phyloP scores from a whole-genome alignment of 2,888 invertebrate species.

The Pseudanteris insignis region DNA sequence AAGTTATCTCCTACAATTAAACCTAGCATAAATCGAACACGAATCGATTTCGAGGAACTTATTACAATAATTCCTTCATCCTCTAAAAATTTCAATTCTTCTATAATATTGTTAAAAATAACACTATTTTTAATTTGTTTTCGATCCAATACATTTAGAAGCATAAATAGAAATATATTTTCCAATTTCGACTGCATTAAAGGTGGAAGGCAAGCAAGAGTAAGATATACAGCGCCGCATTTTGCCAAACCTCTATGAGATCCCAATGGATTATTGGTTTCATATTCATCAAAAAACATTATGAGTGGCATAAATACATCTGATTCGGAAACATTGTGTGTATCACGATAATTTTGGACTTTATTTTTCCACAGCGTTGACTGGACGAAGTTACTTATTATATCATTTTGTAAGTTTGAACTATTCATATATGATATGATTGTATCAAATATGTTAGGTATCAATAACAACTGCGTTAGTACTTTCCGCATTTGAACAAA shows the following conservation, averaged over 20 bases:
- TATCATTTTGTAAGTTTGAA: conserved; percentile 11
- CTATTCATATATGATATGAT: conserved; percentile 28
- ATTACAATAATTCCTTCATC: conserved; percentile 21
- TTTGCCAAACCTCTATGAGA: conserved; percentile 8
- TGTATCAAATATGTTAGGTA: conserved; percentile 18
- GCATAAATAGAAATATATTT: conserved; percentile 11
- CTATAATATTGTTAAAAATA: conserved; percentile 22
- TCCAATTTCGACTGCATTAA: conserved; percentile 20
- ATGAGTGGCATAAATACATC: neutral
- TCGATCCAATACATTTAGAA: conserved; percentile 22
- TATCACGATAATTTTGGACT: neutral
- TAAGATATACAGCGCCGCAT: conserved; percentile 42
- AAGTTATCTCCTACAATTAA: conserved; percentile 38
- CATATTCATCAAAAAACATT: conserved; percentile 9
- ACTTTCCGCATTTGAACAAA: conserved; percentile 29
- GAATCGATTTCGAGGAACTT: neutral
- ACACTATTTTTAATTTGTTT: conserved; percentile 12
- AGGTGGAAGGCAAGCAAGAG: conserved; percentile 37
- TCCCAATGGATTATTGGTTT: conserved; percentile 1
- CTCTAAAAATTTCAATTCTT: conserved; percentile 25
- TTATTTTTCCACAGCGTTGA: conserved; percentile 27
- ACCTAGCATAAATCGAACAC: conserved; percentile 6
- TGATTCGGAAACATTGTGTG: neutral
- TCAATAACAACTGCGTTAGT: conserved; percentile 26
- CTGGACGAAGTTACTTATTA: conserved; percentile 40